phyloP scores from a whole-genome alignment of 2,888 invertebrate species.

The Erebia epiphron region DNA sequence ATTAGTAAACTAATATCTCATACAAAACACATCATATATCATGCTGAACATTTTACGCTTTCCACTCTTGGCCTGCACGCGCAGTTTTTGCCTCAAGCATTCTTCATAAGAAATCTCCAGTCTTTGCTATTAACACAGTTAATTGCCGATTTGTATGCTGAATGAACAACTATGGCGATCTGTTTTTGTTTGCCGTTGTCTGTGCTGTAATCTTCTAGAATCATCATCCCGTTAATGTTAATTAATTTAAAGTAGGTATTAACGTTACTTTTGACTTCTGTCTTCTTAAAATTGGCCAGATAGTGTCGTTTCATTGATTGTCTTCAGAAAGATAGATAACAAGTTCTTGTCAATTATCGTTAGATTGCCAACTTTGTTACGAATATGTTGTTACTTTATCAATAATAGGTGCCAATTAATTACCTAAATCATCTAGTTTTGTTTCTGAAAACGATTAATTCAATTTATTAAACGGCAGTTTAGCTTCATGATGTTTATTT shows the following conservation, averaged over 20 bases:
- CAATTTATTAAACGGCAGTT: too few species aligned
- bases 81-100: conserved; percentile 66
- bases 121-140: conserved; percentile 64
- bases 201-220: conserved; percentile 35
- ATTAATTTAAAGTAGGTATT: neutral
- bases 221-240: conserved; percentile 15
- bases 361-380: too few species aligned
- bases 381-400: too few species aligned
- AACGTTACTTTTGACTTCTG: neutral
- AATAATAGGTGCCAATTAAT: too few species aligned
- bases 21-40: conserved; percentile 38
- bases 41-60: conserved; percentile 66
- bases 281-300: neutral
- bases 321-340: too few species aligned
- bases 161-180: conserved; percentile 53
- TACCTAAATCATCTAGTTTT: too few species aligned
- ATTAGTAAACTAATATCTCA: conserved; percentile 35
- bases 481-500: too few species aligned
- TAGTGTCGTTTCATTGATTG: too few species aligned
- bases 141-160: conserved; percentile 69
- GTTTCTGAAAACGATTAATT: too few species aligned
- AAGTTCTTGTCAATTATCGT: too few species aligned
- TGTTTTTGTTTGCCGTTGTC: conserved; percentile 32
- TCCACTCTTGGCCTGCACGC: conserved; percentile 62
- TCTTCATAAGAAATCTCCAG: conserved; percentile 69